Evolutionary conservation across 1,140 invertebrate genomes (phyloP).

Genomic region (Trinorchestia longiramus): DNA sequence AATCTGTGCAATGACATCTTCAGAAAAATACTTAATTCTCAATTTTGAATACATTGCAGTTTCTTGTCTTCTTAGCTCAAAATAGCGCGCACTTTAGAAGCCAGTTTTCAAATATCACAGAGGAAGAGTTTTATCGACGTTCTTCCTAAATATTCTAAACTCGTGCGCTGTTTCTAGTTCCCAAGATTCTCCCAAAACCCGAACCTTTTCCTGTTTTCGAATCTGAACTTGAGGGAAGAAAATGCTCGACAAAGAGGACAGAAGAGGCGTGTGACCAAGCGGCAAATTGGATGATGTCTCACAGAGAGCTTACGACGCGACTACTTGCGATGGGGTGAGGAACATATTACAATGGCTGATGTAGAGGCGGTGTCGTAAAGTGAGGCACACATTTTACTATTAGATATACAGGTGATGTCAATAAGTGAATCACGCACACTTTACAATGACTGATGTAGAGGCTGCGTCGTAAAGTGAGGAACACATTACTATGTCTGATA

Average conservation of each 20-base stretch:
- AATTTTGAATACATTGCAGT: not conserved
- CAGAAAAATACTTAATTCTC: too few relatives aligned
- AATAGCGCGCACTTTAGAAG: not conserved
- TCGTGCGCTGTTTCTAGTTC: not conserved
- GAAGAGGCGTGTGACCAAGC: conserved; percentile 20
- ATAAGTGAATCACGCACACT: too few relatives aligned
- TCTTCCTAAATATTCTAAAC: not conserved
- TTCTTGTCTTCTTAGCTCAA: not conserved
- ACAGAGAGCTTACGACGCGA: not conserved
- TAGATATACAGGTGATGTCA: not conserved
- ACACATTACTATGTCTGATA: not conserved
- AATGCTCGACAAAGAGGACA: conserved; percentile 44
- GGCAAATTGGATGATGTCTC: conserved; percentile 38
- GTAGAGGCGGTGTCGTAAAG: not conserved
- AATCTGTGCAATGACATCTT: too few relatives aligned
- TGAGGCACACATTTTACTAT: not conserved
- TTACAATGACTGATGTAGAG: too few relatives aligned
- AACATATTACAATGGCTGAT: not conserved
- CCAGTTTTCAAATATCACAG: not conserved
- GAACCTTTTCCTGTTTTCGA: conserved; percentile 30
- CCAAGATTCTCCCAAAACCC: not conserved
- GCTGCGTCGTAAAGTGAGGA: not conserved
- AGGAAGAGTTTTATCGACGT: not conserved
- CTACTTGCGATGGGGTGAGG: not conserved
- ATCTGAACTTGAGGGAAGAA: conserved; percentile 2